These are phyloP conservation scores for Megaceryle maxima DNA, from an alignment of 2,113 vertebrate species.

Conservation along the genomic window DNA sequence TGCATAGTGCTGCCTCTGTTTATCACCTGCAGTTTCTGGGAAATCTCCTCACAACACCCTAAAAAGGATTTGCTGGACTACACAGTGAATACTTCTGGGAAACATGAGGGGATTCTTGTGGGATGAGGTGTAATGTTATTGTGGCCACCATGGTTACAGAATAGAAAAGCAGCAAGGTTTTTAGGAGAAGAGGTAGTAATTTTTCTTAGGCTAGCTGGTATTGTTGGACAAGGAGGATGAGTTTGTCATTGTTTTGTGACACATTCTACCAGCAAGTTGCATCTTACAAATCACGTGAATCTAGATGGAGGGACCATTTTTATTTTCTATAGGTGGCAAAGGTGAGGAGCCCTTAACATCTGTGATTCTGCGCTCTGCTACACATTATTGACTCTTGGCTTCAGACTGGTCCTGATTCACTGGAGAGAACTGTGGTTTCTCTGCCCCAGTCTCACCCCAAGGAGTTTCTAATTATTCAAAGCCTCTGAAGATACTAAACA, in stretches of 20 bases:
- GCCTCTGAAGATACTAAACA: neutral
- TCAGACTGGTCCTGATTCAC: neutral
- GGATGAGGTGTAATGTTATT: neutral
- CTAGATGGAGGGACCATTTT: neutral
- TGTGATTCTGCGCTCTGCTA: neutral
- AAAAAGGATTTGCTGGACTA: neutral
- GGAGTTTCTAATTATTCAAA: neutral
- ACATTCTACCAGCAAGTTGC: neutral
- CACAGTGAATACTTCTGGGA: neutral
- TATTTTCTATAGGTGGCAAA: neutral
- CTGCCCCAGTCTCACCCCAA: neutral
- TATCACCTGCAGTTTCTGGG: neutral
- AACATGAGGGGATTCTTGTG: neutral
- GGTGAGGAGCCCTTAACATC: neutral
- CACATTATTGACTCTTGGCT: neutral
- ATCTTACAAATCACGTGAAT: neutral
- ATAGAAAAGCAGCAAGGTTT: neutral
- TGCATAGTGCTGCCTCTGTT: neutral
- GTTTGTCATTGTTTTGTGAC: neutral
- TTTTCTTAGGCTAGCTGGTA: neutral
- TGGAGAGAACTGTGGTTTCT: neutral
- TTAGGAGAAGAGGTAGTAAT: neutral
- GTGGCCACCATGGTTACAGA: neutral
- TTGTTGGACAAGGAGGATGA: neutral
- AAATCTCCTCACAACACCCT: neutral